Conservation (phyloP, 1,140 invertebrate species). For the Lysiphlebus fabarum region DNA sequence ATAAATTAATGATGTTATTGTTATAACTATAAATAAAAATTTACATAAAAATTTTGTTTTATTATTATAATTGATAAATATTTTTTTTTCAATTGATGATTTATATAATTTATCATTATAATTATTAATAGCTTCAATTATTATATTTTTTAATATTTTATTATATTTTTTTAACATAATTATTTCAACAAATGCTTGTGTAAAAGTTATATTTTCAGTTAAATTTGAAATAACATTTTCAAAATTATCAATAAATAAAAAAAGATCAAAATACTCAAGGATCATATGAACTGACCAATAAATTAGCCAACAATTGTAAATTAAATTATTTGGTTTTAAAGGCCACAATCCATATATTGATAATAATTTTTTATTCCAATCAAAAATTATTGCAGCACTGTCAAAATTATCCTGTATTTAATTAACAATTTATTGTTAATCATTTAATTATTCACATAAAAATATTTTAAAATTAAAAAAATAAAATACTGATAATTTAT, state of each 20-base stretch:
- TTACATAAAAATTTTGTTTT: neutral
- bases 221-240: conserved; percentile 7
- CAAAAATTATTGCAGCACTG: neutral
- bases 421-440: too few relatives aligned
- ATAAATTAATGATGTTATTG: too few relatives aligned
- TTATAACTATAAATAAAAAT: too few relatives aligned
- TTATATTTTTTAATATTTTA: too few relatives aligned
- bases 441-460: too few relatives aligned
- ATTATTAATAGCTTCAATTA: too few relatives aligned
- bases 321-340: neutral
- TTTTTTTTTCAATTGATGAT: neutral
- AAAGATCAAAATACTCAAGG: neutral
- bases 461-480: too few relatives aligned
- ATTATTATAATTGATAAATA: neutral
- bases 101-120: too few relatives aligned
- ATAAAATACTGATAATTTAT: too few relatives aligned
- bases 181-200: neutral
- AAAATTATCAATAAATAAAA: neutral
- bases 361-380: neutral
- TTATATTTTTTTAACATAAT: neutral
- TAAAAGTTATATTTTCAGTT: neutral
- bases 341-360: neutral
- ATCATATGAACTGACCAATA: neutral
- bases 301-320: neutral
- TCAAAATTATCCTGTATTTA: neutral